A percentile compares a stretch with the other conserved stretches of the same genome.
phyloP scores from a whole-genome alignment of 2,888 invertebrate genomes.

The Phortica magna region DNA sequence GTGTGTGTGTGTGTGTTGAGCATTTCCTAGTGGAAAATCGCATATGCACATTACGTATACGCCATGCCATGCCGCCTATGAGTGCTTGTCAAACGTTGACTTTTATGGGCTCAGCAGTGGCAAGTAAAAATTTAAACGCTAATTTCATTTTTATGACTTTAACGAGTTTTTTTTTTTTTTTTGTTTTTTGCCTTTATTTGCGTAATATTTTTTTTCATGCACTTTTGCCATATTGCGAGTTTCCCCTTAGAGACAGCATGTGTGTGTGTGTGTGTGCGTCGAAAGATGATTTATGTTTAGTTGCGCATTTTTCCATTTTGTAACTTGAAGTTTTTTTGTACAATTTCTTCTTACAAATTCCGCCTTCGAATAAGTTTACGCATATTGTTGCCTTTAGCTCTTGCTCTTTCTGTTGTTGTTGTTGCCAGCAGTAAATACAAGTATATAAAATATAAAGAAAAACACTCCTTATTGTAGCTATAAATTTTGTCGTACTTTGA shows the following conservation, averaged over 20 bases:
- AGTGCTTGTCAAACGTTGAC: background rate
- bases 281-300: conserved; percentile 23
- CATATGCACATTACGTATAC: background rate
- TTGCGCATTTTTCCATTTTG: background rate
- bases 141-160: conserved; percentile 26
- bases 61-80: background rate
- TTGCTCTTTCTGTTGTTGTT: conserved; percentile 39
- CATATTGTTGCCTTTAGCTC: background rate
- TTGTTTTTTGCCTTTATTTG: conserved; percentile 22
- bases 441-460: conserved; percentile 3
- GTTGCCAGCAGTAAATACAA: conserved; percentile 50
- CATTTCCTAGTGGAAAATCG: background rate
- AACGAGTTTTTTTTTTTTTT: conserved; percentile 22
- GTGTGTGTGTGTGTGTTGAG: background rate
- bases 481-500: conserved; percentile 66
- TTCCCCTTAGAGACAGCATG: conserved; percentile 15
- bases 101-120: background rate
- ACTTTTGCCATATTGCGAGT: background rate
- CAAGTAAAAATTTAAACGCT: conserved; percentile 17
- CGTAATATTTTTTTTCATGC: conserved; percentile 10
- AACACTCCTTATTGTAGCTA: conserved; percentile 49
- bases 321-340: background rate
- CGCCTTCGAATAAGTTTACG: background rate
- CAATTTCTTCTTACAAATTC: background rate
- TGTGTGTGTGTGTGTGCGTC: background rate